phyloP scores from a whole-genome alignment of 2,888 invertebrate genomes.

The Leucoma salicis region DNA sequence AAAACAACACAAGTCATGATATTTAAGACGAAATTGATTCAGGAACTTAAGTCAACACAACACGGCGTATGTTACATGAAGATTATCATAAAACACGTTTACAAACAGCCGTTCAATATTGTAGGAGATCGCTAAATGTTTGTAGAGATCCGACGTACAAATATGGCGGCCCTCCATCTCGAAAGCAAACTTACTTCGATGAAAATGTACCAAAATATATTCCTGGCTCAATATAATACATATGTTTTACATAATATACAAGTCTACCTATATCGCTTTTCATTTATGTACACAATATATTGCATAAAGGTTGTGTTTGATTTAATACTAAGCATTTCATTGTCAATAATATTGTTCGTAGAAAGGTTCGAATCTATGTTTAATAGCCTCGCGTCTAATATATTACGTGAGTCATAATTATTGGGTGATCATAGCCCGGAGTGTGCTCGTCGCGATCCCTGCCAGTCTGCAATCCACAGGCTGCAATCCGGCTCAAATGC shows the following conservation, averaged over 20 bases:
- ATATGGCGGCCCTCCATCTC: slow-evolving; percentile 25
- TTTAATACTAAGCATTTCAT: background rate
- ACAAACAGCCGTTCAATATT: slow-evolving; percentile 45
- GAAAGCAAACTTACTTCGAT: slow-evolving; percentile 26
- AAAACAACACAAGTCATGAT: background rate
- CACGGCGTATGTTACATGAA: slow-evolving; percentile 10
- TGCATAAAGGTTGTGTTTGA: background rate
- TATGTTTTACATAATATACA: too few species aligned
- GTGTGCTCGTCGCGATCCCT: background rate
- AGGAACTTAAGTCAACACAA: slow-evolving; percentile 11
- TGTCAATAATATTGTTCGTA: background rate
- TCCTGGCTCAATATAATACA: slow-evolving; percentile 15
- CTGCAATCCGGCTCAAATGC: too few species aligned
- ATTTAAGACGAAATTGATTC: slow-evolving; percentile 16
- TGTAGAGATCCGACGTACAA: slow-evolving; percentile 31
- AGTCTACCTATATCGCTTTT: background rate
- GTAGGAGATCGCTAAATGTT: slow-evolving; percentile 43
- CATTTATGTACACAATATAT: background rate
- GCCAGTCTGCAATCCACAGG: too few species aligned
- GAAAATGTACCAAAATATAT: slow-evolving; percentile 18
- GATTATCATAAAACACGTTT: slow-evolving; percentile 47
- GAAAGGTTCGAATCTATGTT: background rate
- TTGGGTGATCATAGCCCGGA: too few species aligned
- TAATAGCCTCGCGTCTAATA: background rate
- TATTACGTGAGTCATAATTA: background rate